Conservation (phyloP, 2,888 invertebrate species). For the Neria commutata region DNA sequence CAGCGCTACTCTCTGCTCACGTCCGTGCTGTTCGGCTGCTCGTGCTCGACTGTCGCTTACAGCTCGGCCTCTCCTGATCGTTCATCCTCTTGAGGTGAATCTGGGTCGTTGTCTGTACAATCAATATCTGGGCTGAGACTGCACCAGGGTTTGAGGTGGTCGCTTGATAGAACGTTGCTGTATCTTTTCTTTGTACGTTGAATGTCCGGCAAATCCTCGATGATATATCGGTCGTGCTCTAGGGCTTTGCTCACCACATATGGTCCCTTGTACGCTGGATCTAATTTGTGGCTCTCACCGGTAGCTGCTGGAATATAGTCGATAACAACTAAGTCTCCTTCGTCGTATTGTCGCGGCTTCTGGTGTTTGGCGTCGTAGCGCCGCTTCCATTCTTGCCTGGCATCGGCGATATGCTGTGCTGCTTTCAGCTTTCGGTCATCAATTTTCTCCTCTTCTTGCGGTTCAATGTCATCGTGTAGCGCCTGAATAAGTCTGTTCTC, state of each 20-base stretch:
- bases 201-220: background rate
- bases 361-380: constrained; percentile 22
- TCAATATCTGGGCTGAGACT: background rate
- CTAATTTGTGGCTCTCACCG: constrained; percentile 16
- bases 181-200: background rate
- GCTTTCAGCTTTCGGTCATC: background rate
- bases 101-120: background rate
- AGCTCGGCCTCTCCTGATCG: too few relatives aligned
- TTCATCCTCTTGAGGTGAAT: too few relatives aligned
- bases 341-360: constrained; percentile 7
- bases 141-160: background rate
- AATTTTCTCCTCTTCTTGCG: too few relatives aligned
- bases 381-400: constrained; percentile 20
- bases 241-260: constrained; percentile 25
- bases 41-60: too few relatives aligned
- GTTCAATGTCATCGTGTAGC: constrained; percentile 2
- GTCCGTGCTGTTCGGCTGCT: too few relatives aligned
- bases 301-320: constrained; percentile 15
- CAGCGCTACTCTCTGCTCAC: too few relatives aligned
- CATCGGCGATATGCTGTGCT: background rate
- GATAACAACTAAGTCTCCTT: constrained; percentile 23
- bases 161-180: background rate
- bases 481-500: constrained; percentile 23
- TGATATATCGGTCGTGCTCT: too few relatives aligned
- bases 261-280: constrained; percentile 23